Percentiles rank a stretch among this genome's conserved stretches.
These are phyloP conservation scores for Diploscapter pachys DNA, from an alignment of 1,140 invertebrate genomes.

Conservation along the genomic window DNA sequence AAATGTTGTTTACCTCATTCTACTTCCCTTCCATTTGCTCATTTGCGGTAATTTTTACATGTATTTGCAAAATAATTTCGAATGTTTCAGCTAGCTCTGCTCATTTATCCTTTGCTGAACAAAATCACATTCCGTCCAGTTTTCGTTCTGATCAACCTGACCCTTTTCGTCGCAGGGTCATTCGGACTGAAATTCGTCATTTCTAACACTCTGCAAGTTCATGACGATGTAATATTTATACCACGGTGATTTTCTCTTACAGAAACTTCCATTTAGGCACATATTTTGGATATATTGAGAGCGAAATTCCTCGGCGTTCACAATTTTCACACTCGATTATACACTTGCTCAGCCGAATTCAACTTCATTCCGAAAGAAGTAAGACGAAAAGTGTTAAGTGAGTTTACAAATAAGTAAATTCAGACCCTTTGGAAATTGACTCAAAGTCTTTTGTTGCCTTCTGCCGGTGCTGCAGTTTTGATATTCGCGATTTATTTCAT, in stretches of 20 bases:
- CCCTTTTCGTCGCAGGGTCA: constrained; percentile 55
- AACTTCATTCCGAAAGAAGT: constrained; percentile 64
- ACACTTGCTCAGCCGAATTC: constrained; percentile 79
- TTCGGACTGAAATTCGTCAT: constrained; percentile 62
- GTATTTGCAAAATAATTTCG: constrained; percentile 28
- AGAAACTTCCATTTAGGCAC: constrained; percentile 62
- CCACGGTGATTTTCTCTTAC: not conserved
- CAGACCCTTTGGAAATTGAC: constrained; percentile 60
- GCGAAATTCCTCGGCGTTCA: constrained; percentile 74
- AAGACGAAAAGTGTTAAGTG: constrained; percentile 59
- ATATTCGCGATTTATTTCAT: constrained; percentile 40
- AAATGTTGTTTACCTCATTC: constrained; percentile 71
- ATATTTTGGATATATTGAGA: constrained; percentile 74
- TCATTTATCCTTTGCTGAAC: constrained; percentile 59
- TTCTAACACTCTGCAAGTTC: constrained; percentile 61
- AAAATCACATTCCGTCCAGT: constrained; percentile 50
- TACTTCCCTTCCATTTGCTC: constrained; percentile 62
- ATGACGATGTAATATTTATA: constrained; percentile 64
- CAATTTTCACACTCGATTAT: constrained; percentile 77
- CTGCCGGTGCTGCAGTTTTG: constrained; percentile 62
- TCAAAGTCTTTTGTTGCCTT: constrained; percentile 66
- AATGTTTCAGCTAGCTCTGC: constrained; percentile 59
- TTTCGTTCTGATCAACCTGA: constrained; percentile 57
- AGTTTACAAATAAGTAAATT: no score
- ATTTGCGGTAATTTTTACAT: constrained; percentile 56